These are phyloP conservation scores for Stegastes partitus DNA, from an alignment of 2,113 vertebrate genomes.

Conservation along the genomic window DNA sequence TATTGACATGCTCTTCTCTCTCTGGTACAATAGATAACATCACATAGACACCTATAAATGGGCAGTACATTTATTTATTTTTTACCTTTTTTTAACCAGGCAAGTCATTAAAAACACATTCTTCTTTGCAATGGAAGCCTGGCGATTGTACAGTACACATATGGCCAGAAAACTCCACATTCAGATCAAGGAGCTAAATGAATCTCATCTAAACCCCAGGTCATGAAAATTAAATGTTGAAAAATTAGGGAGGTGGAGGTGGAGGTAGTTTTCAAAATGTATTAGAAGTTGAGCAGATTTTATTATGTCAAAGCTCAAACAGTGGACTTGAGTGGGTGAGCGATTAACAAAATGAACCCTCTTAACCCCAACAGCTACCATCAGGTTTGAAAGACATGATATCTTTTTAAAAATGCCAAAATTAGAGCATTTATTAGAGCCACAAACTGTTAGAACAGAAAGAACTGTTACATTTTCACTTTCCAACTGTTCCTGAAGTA, in stretches of 20 bases:
- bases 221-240: neutral
- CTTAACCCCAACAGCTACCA: too few relatives aligned
- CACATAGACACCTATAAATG: conserved; percentile 37
- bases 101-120: too few relatives aligned
- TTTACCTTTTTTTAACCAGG: too few relatives aligned
- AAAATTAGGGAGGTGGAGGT: neutral
- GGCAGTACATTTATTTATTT: neutral
- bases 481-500: too few relatives aligned
- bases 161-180: neutral
- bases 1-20: conserved; percentile 37
- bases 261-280: neutral
- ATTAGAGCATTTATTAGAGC: too few relatives aligned
- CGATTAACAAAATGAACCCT: neutral
- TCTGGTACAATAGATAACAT: conserved; percentile 45
- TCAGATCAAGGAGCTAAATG: neutral
- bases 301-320: neutral
- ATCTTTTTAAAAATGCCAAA: too few relatives aligned
- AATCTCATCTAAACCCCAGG: neutral
- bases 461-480: too few relatives aligned
- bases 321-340: too few relatives aligned
- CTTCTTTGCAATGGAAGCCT: too few relatives aligned
- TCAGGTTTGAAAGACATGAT: too few relatives aligned
- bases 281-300: neutral
- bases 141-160: too few relatives aligned
- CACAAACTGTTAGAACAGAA: too few relatives aligned